Evolutionary conservation across 2,888 invertebrate species (phyloP).

Genomic region (Himalopsyche anomala): DNA sequence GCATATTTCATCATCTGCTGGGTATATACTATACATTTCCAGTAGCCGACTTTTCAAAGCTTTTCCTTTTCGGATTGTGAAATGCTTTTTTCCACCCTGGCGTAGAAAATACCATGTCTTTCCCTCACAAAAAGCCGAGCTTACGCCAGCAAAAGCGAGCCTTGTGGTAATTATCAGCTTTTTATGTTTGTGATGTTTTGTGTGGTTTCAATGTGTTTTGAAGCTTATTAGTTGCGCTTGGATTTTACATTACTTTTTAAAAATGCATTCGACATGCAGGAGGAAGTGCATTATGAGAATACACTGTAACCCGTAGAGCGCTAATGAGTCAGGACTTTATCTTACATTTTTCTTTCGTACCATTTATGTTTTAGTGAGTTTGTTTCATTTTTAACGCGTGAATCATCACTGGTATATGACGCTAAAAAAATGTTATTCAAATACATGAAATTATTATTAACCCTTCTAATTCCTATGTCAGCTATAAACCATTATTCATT

Average conservation of each 20-base stretch:
- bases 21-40: slow-evolving; percentile 57
- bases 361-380: neutral
- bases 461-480: no score
- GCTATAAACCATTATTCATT: no score
- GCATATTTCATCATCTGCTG: slow-evolving; percentile 62
- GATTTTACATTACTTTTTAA: slow-evolving; percentile 46
- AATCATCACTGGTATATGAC: no score
- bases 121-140: slow-evolving; percentile 50
- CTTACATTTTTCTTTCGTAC: slow-evolving; percentile 17
- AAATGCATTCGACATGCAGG: slow-evolving; percentile 10
- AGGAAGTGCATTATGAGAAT: neutral
- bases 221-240: slow-evolving; percentile 62
- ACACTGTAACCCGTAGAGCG: neutral
- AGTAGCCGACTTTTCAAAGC: slow-evolving; percentile 64
- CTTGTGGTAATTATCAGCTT: slow-evolving; percentile 62
- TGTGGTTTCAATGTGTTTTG: slow-evolving; percentile 59
- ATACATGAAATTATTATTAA: no score
- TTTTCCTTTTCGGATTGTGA: slow-evolving; percentile 58
- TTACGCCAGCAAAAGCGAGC: slow-evolving; percentile 52
- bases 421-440: no score
- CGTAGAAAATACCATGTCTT: slow-evolving; percentile 39
- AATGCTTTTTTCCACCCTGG: slow-evolving; percentile 57
- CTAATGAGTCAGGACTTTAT: neutral
- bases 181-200: slow-evolving; percentile 59
- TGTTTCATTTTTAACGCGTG: neutral